Evolutionary conservation across 1,140 invertebrate species (phyloP).

Genomic region (Agrypnia vestita): DNA sequence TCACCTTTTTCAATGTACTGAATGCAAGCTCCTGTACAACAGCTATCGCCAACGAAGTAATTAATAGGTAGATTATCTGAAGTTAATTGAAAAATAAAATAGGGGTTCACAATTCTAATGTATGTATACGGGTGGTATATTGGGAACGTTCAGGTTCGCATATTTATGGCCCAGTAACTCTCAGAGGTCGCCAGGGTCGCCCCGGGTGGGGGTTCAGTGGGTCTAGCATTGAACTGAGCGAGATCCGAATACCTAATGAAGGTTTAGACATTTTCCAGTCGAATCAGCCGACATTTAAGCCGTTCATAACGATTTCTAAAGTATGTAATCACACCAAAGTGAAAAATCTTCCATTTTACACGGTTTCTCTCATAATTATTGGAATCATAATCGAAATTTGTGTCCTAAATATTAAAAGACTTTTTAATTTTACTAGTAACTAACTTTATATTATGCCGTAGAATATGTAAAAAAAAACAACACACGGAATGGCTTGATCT

Average conservation of each 20-base stretch:
- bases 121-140: background rate
- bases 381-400: no score
- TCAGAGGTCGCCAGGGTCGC: background rate
- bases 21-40: no score
- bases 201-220: background rate
- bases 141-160: background rate
- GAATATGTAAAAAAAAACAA: no score
- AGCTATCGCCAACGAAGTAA: no score
- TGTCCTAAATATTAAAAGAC: no score
- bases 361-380: no score
- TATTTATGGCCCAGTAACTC: constrained; percentile 9
- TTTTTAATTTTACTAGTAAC: no score
- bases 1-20: no score
- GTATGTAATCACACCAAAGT: background rate
- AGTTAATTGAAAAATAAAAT: background rate
- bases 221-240: constrained; percentile 6
- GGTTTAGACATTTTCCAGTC: background rate
- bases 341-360: no score
- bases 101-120: background rate
- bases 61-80: no score
- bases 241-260: constrained; percentile 26
- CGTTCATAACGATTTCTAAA: constrained; percentile 1
- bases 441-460: no score
- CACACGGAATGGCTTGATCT: no score
- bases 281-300: background rate